A percentile compares a stretch with the other conserved stretches of the same genome.
Conservation (phyloP, 2,797 vertebrate genomes). For the Characodon lateralis region DNA sequence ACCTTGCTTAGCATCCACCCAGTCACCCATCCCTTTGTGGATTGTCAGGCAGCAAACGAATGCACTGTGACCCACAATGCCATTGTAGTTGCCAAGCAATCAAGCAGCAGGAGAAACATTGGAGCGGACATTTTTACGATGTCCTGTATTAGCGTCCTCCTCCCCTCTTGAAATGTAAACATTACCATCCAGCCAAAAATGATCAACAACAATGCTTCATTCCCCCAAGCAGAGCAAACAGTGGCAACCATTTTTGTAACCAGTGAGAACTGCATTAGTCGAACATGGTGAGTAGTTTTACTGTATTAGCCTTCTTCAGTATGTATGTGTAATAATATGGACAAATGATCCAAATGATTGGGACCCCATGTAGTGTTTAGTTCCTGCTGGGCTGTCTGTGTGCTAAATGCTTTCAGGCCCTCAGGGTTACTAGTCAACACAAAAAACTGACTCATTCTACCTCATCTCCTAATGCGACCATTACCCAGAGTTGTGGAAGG, state of each 20-base stretch:
- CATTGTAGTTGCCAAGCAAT: conserved; percentile 60
- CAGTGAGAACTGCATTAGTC: background rate
- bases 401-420: conserved; percentile 19
- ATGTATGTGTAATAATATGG: conserved; percentile 13
- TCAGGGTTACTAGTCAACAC: conserved; percentile 36
- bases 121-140: conserved; percentile 39
- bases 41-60: conserved; percentile 57
- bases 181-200: conserved; percentile 25
- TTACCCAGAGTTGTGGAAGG: conserved; percentile 52
- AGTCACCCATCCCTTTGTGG: conserved; percentile 48
- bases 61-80: conserved; percentile 57
- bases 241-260: conserved; percentile 49
- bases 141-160: conserved; percentile 42
- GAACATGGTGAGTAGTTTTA: conserved; percentile 21
- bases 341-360: conserved; percentile 11
- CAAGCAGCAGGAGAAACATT: conserved; percentile 34
- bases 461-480: conserved; percentile 10
- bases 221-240: conserved; percentile 34
- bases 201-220: conserved; percentile 59
- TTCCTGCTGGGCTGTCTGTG: background rate
- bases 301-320: conserved; percentile 3
- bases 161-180: conserved; percentile 42
- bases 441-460: conserved; percentile 47
- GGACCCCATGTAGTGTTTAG: background rate
- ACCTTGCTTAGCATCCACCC: conserved; percentile 36